Conservation (phyloP, 1,140 invertebrate genomes). For the Magallana angulata region DNA sequence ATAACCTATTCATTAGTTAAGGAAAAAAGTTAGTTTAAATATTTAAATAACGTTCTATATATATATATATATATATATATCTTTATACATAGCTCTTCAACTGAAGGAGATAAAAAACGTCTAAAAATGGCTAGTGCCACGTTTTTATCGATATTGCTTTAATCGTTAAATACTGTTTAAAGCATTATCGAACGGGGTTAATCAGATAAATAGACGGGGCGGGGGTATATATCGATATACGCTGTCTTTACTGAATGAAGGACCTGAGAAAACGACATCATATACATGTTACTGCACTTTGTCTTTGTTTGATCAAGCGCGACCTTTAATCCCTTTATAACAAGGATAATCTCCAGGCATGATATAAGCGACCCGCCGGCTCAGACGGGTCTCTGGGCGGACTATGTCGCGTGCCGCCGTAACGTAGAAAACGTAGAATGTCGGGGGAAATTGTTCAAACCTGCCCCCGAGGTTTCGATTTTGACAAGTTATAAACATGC, state of each 20-base stretch:
- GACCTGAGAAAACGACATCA: not conserved
- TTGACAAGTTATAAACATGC: not conserved
- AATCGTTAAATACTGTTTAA: too few relatives aligned
- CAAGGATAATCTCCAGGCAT: not conserved
- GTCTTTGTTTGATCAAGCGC: constrained; percentile 6
- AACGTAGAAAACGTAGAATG: not conserved
- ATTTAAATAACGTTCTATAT: too few relatives aligned
- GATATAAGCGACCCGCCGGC: not conserved
- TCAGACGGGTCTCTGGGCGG: constrained; percentile 18
- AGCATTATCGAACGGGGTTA: too few relatives aligned
- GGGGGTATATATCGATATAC: too few relatives aligned
- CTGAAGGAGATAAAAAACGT: too few relatives aligned
- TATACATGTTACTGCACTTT: not conserved
- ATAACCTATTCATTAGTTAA: too few relatives aligned
- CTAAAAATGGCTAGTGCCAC: too few relatives aligned
- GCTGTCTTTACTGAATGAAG: not conserved
- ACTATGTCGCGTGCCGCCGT: constrained; percentile 6
- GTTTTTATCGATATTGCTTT: too few relatives aligned
- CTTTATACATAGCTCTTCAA: too few relatives aligned
- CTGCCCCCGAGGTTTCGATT: not conserved
- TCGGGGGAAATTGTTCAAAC: not conserved
- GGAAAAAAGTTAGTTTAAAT: too few relatives aligned
- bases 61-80: too few relatives aligned
- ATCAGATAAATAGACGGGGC: too few relatives aligned
- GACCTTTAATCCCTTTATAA: constrained; percentile 20